Conservation (phyloP, 2,888 invertebrate species). For the Steinernema scapterisci region DNA sequence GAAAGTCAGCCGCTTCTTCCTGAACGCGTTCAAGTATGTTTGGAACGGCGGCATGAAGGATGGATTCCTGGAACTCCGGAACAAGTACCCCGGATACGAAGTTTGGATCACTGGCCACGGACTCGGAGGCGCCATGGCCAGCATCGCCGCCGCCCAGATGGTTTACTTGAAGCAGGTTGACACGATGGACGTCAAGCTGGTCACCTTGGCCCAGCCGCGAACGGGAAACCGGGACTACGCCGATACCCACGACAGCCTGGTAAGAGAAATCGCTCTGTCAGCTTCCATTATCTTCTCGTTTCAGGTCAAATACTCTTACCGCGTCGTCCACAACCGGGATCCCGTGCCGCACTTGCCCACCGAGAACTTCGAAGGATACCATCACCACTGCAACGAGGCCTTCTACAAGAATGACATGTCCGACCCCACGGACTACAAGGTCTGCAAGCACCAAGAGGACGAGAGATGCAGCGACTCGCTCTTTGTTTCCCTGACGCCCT, state of each 20-base stretch:
- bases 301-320: constrained; percentile 18
- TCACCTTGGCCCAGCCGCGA: constrained; percentile 58
- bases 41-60: constrained; percentile 56
- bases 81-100: constrained; percentile 46
- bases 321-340: constrained; percentile 22
- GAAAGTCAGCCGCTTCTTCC: constrained; percentile 51
- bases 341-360: neutral
- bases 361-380: constrained; percentile 4
- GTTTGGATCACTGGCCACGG: constrained; percentile 55
- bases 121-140: constrained; percentile 56
- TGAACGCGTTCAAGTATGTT: constrained; percentile 48
- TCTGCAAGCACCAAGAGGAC: neutral
- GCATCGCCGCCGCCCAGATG: constrained; percentile 52
- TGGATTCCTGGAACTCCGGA: constrained; percentile 44
- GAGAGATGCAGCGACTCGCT: constrained; percentile 6
- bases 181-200: constrained; percentile 46
- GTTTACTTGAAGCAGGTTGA: constrained; percentile 43
- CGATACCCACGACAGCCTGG: constrained; percentile 48
- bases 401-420: neutral
- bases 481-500: neutral
- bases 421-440: neutral
- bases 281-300: too few species aligned
- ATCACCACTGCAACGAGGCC: constrained; percentile 7
- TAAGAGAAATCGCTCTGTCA: constrained; percentile 4
- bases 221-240: constrained; percentile 54